phyloP scores from a whole-genome alignment of 2,888 invertebrate species.

The Melieria picta region DNA sequence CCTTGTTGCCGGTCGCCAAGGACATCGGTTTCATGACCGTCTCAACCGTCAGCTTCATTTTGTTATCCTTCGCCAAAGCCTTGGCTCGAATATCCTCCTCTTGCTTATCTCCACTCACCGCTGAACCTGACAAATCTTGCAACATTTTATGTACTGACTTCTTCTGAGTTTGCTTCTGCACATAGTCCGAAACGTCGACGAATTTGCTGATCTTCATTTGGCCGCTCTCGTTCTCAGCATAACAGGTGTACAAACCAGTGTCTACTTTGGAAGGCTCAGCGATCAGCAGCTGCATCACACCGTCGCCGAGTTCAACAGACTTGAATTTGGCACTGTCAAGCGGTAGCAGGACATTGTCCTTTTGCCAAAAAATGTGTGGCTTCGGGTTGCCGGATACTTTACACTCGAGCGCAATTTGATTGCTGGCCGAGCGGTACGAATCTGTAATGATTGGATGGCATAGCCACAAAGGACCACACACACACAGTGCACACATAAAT shows the following conservation, averaged over 20 bases:
- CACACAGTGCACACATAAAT: not conserved
- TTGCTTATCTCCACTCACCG: slow-evolving; percentile 12
- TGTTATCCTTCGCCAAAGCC: slow-evolving; percentile 66
- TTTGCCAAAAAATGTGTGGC: slow-evolving; percentile 72
- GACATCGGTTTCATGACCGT: slow-evolving; percentile 79
- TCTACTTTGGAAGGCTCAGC: slow-evolving; percentile 73
- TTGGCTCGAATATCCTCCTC: slow-evolving; percentile 42
- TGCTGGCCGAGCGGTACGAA: slow-evolving; percentile 74
- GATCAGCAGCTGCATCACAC: slow-evolving; percentile 76
- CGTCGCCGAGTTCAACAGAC: slow-evolving; percentile 73
- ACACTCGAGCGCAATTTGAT: slow-evolving; percentile 81
- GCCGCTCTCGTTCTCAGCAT: slow-evolving; percentile 77
- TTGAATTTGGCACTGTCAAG: slow-evolving; percentile 70
- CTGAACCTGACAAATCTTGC: slow-evolving; percentile 34
- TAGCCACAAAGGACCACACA: not conserved
- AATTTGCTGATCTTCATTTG: slow-evolving; percentile 63
- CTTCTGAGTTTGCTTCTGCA: slow-evolving; percentile 49
- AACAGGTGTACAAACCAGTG: slow-evolving; percentile 80
- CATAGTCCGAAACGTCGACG: slow-evolving; percentile 59
- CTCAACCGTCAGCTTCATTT: slow-evolving; percentile 78
- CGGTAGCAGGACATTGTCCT: slow-evolving; percentile 77
- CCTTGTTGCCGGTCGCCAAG: slow-evolving; percentile 77
- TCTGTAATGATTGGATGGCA: slow-evolving; percentile 66
- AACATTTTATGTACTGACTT: slow-evolving; percentile 43
- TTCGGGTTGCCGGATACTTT: slow-evolving; percentile 78